Evolutionary conservation across 2,888 invertebrate species (phyloP).

Genomic region (Altica lythri): DNA sequence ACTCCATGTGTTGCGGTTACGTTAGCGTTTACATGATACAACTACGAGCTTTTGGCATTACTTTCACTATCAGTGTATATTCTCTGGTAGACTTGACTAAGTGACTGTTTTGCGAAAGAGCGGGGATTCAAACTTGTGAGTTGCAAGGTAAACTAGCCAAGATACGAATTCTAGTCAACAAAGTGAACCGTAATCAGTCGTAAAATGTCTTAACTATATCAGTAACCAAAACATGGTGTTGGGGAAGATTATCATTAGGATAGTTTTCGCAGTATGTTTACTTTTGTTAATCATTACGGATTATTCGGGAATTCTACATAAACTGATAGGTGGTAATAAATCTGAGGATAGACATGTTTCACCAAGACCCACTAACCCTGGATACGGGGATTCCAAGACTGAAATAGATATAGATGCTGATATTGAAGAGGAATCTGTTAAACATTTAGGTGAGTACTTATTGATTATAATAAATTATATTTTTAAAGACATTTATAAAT

Average conservation of each 20-base stretch:
- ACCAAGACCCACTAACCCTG: constrained; percentile 54
- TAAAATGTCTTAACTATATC: constrained; percentile 33
- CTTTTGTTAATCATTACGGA: constrained; percentile 63
- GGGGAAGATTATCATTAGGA: constrained; percentile 56
- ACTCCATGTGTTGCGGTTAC: constrained; percentile 3
- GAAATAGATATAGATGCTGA: constrained; percentile 59
- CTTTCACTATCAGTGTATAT: constrained; percentile 41
- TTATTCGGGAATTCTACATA: constrained; percentile 59
- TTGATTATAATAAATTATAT: neutral
- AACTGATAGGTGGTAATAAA: constrained; percentile 57
- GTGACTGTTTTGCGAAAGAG: constrained; percentile 27
- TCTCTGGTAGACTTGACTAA: neutral
- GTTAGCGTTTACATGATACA: constrained; percentile 11
- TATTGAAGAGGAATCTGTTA: constrained; percentile 56
- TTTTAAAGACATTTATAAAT: neutral
- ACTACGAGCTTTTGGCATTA: constrained; percentile 25
- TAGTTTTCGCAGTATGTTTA: constrained; percentile 62
- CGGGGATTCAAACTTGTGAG: constrained; percentile 40
- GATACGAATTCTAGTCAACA: constrained; percentile 29
- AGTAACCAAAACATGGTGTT: constrained; percentile 46
- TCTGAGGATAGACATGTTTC: constrained; percentile 48
- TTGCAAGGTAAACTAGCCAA: constrained; percentile 46
- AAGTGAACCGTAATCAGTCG: constrained; percentile 36
- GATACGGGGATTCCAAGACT: constrained; percentile 55
- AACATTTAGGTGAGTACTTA: constrained; percentile 51